phyloP scores from a whole-genome alignment of 2,888 invertebrate genomes.

The Bombyx huttoni region DNA sequence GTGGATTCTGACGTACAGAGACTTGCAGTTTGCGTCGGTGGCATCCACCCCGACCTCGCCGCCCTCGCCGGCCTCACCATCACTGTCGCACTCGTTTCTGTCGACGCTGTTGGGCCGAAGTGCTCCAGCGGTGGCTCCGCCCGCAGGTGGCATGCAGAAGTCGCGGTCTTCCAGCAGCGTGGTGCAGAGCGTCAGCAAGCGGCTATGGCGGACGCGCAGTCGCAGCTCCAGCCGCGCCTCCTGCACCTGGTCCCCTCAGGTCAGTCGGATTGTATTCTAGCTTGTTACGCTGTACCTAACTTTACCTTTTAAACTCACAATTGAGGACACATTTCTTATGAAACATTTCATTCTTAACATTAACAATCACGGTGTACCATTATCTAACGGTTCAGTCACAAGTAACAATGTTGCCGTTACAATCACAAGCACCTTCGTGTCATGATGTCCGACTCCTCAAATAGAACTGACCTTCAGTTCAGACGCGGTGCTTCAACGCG shows the following conservation, averaged over 20 bases:
- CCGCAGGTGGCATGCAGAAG: constrained; percentile 87
- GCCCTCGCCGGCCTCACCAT: constrained; percentile 61
- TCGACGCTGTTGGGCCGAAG: constrained; percentile 47
- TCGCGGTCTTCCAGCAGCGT: constrained; percentile 91
- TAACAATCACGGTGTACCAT: too few relatives aligned
- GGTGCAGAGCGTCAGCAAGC: constrained; percentile 87
- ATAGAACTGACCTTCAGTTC: constrained; percentile 9
- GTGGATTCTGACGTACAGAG: constrained; percentile 75
- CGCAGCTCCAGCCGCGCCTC: constrained; percentile 82
- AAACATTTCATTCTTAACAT: too few relatives aligned
- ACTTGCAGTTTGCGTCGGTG: constrained; percentile 43
- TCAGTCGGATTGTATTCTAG: constrained; percentile 65
- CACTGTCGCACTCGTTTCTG: constrained; percentile 60
- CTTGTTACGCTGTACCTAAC: neutral
- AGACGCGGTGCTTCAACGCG: constrained; percentile 4
- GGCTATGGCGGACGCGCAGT: constrained; percentile 87
- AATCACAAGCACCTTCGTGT: too few relatives aligned
- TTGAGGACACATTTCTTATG: too few relatives aligned
- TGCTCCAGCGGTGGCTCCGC: constrained; percentile 38
- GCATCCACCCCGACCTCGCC: constrained; percentile 65
- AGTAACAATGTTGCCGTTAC: too few relatives aligned
- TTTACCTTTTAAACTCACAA: too few relatives aligned
- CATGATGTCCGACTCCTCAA: neutral
- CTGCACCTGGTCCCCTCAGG: constrained; percentile 89
- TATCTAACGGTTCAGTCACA: too few relatives aligned